Evolutionary conservation across 2,113 vertebrate species (phyloP), one percentile per base, ranked within the genome.

Genomic region (Ochotona curzoniae): DNA sequence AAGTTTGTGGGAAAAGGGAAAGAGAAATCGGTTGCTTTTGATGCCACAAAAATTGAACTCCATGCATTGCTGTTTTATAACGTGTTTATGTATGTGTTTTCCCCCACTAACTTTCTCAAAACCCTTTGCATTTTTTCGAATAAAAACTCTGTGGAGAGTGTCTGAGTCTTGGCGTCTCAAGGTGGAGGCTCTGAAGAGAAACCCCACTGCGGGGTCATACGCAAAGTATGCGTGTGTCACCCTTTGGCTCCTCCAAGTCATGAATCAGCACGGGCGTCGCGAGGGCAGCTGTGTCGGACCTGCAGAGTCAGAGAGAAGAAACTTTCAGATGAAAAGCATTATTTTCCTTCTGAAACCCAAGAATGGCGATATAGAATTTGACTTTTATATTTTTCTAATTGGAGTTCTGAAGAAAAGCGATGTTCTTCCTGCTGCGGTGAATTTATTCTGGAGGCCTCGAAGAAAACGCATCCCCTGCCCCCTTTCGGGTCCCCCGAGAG

Each of bases 401-500:
- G 2, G 15, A 14, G 8, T 67, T 92, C 81, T 51, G n/a, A 91
- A 91, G 78, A 63, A 95, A 94, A 94, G 54, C 91, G 74, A 30
- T 84, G 69, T 80, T 93, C 69, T 95, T 81, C 93, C 89, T 35
- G 87, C 0, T 95, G 92, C 91, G 95, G 89, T 89, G 83, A 93
- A 91, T 94, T 94, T 92, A 93, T 97, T 96, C 97, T 96, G 63
- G 69, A 94, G 80, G 67, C 97, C 95, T 97, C 95, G 97, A 97
- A 97, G 94, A 93, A 96, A 96, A 96, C 21, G 13, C 67, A 96
- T 92, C n/a, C 83, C 93, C n/a, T 76, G 76, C 38, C 38, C 38
- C 38, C 38, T 44, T 44, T 44, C 38, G 38, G 38, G 38, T 44
- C 38, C 38, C 38, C 38, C 38, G 38, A 44, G 38, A 26, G 81